Evolutionary conservation across 1,140 invertebrate species (phyloP).

Genomic region (Drosophila cardini): DNA sequence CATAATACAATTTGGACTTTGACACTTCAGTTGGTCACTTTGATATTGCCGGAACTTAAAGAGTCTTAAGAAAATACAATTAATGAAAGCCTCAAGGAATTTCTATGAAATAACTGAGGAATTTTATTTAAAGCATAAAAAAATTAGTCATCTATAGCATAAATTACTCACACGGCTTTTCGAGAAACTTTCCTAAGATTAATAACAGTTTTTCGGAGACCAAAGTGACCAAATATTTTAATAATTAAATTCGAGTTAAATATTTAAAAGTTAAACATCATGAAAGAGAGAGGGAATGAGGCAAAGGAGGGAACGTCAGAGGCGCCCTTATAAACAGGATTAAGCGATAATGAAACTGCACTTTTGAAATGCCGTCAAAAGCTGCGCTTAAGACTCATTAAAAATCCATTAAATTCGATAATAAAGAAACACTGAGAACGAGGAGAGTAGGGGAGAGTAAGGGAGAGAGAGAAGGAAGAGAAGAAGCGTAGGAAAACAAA

Average conservation of each 20-base stretch:
- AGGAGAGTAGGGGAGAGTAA: too few species aligned
- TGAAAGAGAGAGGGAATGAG: not conserved
- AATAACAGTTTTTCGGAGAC: not conserved
- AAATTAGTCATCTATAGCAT: too few species aligned
- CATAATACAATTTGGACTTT: conserved; percentile 1
- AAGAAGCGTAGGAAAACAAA: conserved; percentile 27
- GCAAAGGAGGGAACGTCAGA: not conserved
- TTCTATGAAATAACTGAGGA: conserved; percentile 2
- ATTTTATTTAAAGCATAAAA: not conserved
- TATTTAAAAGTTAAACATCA: not conserved
- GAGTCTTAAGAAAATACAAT: not conserved
- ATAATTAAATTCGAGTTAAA: conserved; percentile 2
- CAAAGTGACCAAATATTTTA: not conserved
- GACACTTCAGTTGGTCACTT: not conserved
- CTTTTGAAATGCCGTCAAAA: conserved; percentile 70
- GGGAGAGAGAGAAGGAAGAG: conserved; percentile 6
- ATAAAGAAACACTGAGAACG: conserved; percentile 29
- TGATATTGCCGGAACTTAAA: not conserved
- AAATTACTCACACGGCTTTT: too few species aligned
- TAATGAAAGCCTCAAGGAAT: not conserved
- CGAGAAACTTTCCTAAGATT: not conserved
- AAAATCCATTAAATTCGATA: conserved; percentile 81
- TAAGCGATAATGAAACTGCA: conserved; percentile 73
- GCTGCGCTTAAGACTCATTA: conserved; percentile 73
- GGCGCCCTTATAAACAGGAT: conserved; percentile 62